Evolutionary conservation across 2,797 vertebrate genomes (phyloP), one percentile per base, ranked within the genome.

Genomic region (Knipowitschia caucasica): DNA sequence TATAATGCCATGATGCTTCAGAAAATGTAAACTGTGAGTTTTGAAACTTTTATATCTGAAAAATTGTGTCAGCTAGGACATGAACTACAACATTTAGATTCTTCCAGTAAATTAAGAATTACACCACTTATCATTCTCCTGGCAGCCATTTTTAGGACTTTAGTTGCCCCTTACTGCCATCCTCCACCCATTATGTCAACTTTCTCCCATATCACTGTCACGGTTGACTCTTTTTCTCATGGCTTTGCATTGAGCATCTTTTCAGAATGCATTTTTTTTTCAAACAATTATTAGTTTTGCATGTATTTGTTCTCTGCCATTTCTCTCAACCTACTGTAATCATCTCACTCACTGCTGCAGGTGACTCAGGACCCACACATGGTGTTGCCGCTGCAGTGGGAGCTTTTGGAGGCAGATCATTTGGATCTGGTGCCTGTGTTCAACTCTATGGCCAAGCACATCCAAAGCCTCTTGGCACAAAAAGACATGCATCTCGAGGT

Each of bases 401-500:
- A 93, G 63, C 73, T 92, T 27, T 82, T 82, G 50, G 88, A 90
- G 24, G 71, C 87, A 67, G 78, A 82, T 0, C 62, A 72, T 8
- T 47, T 61, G 1, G 92, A 94, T 40, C 53, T 93, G 24, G 87
- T 92, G 73, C 69, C 77, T 35, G 70, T 92, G 60, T 88, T 92
- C 47, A 73, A 77, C 50, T 89, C 81, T 29, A 88, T 95, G 80
- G 82, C 83, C 64, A 86, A 88, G 59, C 87, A 89, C 7, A 84
- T 95, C 50, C 87, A 89, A 40, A 83, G 71, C 61, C 80, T 95
- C 71, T 82, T 92, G 10, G 72, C 86, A 17, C 92, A 95, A 72
- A 90, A 92, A 47, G 94, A 96, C 64, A 56, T 85, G 52, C 88
- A 89, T 39, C 83, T 92, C 36, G 92, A 94, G 92, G 94, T 95